These are phyloP conservation scores for Machaerirhynchus nigripectus DNA, from an alignment of 2,113 vertebrate species.

Conservation along the genomic window DNA sequence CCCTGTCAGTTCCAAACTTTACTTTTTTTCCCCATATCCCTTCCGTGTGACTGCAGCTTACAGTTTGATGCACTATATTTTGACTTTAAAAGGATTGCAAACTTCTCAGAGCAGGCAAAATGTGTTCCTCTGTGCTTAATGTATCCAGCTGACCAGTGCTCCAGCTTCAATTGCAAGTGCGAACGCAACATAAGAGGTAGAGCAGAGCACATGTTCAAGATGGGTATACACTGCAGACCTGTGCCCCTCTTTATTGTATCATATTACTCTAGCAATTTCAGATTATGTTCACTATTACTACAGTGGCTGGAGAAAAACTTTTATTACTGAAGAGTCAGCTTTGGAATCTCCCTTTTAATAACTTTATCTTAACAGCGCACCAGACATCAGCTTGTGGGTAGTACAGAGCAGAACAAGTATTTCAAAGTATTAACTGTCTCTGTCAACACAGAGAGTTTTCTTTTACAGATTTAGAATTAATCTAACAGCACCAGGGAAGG, in stretches of 20 bases:
- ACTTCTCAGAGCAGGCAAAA: neutral
- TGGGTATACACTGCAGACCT: neutral
- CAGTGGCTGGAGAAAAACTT: neutral
- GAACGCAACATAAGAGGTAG: neutral
- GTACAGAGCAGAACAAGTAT: neutral
- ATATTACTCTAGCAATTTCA: neutral
- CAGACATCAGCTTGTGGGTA: neutral
- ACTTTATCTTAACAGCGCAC: neutral
- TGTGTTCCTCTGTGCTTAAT: neutral
- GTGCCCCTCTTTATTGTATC: accelerated
- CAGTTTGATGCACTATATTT: neutral
- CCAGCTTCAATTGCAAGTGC: neutral
- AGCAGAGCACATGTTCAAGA: neutral
- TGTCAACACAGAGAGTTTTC: neutral
- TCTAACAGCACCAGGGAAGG: neutral
- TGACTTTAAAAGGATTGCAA: neutral
- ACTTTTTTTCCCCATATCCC: neutral
- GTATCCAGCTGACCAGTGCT: neutral
- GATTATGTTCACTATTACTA: neutral
- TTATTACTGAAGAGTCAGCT: neutral
- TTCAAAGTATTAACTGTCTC: neutral
- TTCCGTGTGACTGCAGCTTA: neutral
- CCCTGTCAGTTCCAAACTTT: neutral
- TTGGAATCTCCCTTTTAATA: neutral
- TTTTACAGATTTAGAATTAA: neutral